A percentile compares a stretch with the other conserved stretches of the same genome.
Evolutionary conservation across 23 tunicate genomes (phyloP).

Genomic region (Trididemnum clinides): DNA sequence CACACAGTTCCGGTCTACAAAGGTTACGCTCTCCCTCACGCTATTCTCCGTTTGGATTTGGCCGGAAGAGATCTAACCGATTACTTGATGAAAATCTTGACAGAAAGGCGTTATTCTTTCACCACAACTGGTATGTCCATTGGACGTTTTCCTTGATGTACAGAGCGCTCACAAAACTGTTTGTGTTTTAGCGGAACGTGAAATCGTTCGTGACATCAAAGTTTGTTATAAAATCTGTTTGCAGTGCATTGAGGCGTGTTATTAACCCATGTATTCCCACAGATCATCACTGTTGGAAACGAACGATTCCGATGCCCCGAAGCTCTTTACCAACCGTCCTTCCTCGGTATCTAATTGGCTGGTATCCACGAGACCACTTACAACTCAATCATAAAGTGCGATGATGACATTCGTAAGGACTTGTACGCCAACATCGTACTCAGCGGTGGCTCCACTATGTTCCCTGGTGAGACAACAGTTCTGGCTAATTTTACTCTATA

Average conservation of each 20-base stretch:
- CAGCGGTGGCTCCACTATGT: slow-evolving; percentile 94
- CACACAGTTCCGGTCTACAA: slow-evolving; percentile 79
- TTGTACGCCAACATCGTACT: slow-evolving; percentile 94
- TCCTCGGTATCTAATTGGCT: slow-evolving; percentile 93
- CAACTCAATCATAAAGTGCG: slow-evolving; percentile 95
- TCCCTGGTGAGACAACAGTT: slow-evolving; percentile 94
- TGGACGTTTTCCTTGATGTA: too few relatives aligned
- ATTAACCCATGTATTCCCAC: too few relatives aligned
- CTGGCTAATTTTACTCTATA: too few relatives aligned
- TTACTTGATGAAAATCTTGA: slow-evolving; percentile 79
- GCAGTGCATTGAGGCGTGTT: too few relatives aligned
- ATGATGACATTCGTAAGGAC: slow-evolving; percentile 85
- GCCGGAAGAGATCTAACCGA: slow-evolving; percentile 83
- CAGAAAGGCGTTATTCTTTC: slow-evolving; percentile 85
- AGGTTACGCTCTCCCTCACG: slow-evolving; percentile 77
- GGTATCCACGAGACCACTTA: slow-evolving; percentile 94
- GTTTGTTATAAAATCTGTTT: too few relatives aligned
- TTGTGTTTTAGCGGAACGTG: slow-evolving; percentile 61
- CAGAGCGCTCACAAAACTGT: too few relatives aligned
- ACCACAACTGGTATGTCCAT: slow-evolving; percentile 63
- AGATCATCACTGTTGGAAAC: slow-evolving; percentile 89
- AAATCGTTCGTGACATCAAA: slow-evolving; percentile 91
- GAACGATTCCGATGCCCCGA: slow-evolving; percentile 99
- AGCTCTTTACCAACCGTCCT: slow-evolving; percentile 93
- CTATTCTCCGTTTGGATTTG: slow-evolving; percentile 77